phyloP scores from a whole-genome alignment of 2,888 invertebrate species.

The Blastobasis adustella region DNA sequence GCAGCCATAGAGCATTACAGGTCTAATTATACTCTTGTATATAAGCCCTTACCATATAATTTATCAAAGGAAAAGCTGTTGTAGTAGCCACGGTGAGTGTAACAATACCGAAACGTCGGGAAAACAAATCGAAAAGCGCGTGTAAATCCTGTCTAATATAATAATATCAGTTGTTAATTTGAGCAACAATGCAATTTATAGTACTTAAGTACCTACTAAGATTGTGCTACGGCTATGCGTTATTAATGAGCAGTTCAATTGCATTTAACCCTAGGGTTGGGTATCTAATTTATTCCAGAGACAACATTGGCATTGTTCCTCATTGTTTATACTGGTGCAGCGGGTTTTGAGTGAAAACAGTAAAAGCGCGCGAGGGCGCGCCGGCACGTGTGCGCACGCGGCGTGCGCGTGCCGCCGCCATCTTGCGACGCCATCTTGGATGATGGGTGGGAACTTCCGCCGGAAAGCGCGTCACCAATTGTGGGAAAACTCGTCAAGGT shows the following conservation, averaged over 20 bases:
- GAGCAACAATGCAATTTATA: no score
- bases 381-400: slow-evolving; percentile 38
- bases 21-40: no score
- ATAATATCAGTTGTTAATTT: no score
- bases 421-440: slow-evolving; percentile 51
- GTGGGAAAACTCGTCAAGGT: slow-evolving; percentile 55
- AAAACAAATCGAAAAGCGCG: no score
- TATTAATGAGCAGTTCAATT: slow-evolving; percentile 67
- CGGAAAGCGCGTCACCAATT: slow-evolving; percentile 43
- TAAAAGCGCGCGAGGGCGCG: slow-evolving; percentile 43
- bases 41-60: no score
- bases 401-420: slow-evolving; percentile 40
- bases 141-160: no score
- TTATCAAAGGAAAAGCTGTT: no score
- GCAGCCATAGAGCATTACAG: no score
- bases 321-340: slow-evolving; percentile 62
- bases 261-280: slow-evolving; percentile 58
- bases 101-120: no score
- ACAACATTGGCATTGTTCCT: slow-evolving; percentile 33
- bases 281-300: slow-evolving; percentile 64
- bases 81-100: no score
- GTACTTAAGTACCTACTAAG: background rate
- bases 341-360: slow-evolving; percentile 67
- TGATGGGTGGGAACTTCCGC: slow-evolving; percentile 67
- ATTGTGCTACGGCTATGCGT: slow-evolving; percentile 28